phyloP scores from a whole-genome alignment of 2,888 invertebrate species.

The Melanostoma mellinum region DNA sequence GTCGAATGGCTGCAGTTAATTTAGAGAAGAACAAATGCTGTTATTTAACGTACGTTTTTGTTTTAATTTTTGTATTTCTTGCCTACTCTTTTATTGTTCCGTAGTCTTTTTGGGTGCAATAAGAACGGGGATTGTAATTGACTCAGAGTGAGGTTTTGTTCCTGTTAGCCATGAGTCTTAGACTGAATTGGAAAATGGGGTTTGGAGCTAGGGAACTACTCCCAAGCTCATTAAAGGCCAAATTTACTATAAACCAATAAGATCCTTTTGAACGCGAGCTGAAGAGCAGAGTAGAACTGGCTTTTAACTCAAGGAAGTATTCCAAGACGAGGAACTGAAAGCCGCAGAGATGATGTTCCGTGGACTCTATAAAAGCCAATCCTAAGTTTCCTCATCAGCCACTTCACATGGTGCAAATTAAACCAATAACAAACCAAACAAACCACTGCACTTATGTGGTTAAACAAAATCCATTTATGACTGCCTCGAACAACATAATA shows the following conservation, averaged over 20 bases:
- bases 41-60: constrained; percentile 31
- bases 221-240: no score
- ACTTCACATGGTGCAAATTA: constrained; percentile 43
- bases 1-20: constrained; percentile 44
- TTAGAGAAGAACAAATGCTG: constrained; percentile 47
- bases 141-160: no score
- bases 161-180: no score
- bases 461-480: constrained; percentile 48
- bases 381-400: constrained; percentile 24
- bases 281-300: no score
- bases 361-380: neutral
- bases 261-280: no score
- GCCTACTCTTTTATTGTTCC: constrained; percentile 16
- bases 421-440: constrained; percentile 46
- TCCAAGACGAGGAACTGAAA: no score
- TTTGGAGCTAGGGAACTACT: no score
- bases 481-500: neutral
- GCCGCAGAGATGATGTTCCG: no score
- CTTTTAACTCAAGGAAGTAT: no score
- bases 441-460: constrained; percentile 41
- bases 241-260: no score
- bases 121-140: no score
- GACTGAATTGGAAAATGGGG: no score
- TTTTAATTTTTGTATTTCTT: constrained; percentile 18
- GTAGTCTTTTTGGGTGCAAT: neutral